phyloP scores from a whole-genome alignment of 2,888 invertebrate species.

The Anorthoa munda region DNA sequence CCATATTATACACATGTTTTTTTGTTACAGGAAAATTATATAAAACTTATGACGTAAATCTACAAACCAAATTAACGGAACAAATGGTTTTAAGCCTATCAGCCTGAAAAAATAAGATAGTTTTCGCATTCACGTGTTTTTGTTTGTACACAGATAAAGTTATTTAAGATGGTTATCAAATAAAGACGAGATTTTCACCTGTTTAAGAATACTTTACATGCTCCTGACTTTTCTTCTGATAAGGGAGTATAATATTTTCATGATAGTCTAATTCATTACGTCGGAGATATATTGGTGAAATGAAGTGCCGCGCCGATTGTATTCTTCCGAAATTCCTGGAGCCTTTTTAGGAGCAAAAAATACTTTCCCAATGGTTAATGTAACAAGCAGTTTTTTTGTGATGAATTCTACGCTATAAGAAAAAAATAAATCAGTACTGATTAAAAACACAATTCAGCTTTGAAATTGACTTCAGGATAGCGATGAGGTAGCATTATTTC shows the following conservation, averaged over 20 bases:
- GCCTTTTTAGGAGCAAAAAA: no score
- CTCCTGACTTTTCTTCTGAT: not conserved
- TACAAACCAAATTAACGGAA: conserved; percentile 14
- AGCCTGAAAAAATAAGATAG: conserved; percentile 58
- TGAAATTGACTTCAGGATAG: not conserved
- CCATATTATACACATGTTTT: not conserved
- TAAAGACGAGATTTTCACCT: conserved; percentile 28
- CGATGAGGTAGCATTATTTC: not conserved
- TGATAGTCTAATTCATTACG: not conserved
- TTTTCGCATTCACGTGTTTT: conserved; percentile 18
- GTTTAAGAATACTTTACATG: not conserved
- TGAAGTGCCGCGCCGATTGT: not conserved
- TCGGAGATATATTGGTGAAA: not conserved
- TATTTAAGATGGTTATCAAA: conserved; percentile 24
- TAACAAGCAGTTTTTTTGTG: no score
- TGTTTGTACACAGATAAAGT: conserved; percentile 40
- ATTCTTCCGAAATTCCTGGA: no score
- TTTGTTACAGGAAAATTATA: conserved; percentile 21
- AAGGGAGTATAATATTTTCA: not conserved
- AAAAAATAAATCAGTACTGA: no score
- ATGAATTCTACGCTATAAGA: not conserved
- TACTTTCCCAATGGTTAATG: no score
- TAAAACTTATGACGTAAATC: conserved; percentile 29
- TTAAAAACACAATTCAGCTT: not conserved
- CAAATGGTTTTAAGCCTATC: conserved; percentile 36